Conservation (phyloP, 2,797 vertebrate species). For the Tapera naevia region DNA sequence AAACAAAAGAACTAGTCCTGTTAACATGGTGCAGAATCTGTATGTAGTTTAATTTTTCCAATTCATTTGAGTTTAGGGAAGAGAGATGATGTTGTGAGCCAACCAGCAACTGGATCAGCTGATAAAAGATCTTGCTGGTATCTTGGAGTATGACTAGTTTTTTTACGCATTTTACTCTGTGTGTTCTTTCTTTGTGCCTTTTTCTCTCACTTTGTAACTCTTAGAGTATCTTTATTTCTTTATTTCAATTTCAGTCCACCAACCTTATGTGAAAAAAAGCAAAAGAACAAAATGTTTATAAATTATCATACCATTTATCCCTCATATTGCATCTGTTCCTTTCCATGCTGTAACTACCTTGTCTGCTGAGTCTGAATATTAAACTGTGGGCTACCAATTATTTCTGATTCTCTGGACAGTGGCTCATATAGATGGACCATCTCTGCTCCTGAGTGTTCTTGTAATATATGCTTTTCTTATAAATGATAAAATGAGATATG, state of each 20-base stretch:
- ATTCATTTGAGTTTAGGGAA: background rate
- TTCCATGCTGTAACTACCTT: background rate
- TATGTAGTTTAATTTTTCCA: background rate
- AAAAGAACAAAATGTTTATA: background rate
- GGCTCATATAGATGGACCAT: background rate
- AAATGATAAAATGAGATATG: background rate
- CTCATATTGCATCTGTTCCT: background rate
- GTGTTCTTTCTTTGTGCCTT: background rate
- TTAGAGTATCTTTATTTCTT: background rate
- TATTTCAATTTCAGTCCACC: background rate
- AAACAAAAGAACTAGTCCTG: background rate
- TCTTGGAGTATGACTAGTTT: background rate
- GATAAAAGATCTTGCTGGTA: background rate
- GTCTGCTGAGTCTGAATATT: background rate
- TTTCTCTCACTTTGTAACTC: background rate
- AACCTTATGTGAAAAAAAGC: background rate
- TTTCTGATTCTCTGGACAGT: background rate
- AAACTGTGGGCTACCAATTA: background rate
- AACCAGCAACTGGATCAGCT: background rate
- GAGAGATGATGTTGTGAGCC: background rate
- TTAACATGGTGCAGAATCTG: background rate
- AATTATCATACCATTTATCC: background rate
- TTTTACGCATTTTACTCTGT: background rate
- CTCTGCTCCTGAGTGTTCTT: background rate
- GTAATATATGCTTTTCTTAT: background rate